Conservation (phyloP, 1,140 invertebrate genomes). For the Periplaneta americana region DNA sequence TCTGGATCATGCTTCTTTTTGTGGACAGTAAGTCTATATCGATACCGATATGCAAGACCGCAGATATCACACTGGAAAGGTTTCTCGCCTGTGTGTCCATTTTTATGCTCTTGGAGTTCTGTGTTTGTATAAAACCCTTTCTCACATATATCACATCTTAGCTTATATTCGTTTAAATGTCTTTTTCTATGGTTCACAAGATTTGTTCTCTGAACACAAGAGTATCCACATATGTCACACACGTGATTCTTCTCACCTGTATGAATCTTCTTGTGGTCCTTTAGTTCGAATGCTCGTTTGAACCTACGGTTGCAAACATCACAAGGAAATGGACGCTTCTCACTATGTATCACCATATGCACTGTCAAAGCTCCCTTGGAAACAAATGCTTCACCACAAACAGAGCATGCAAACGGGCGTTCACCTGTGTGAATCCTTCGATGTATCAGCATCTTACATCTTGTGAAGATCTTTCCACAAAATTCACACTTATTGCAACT, state of each 20-base stretch:
- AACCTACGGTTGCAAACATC: conserved; percentile 41
- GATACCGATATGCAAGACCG: conserved; percentile 42
- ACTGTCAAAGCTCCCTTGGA: conserved; percentile 36
- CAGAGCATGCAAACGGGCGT: conserved; percentile 50
- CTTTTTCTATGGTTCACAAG: conserved; percentile 2
- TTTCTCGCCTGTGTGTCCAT: conserved; percentile 55
- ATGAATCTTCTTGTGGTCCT: conserved; percentile 36
- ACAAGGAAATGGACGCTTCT: conserved; percentile 43
- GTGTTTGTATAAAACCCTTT: conserved; percentile 51
- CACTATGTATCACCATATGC: conserved; percentile 44
- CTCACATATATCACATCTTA: conserved; percentile 53
- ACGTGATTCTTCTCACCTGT: conserved; percentile 24
- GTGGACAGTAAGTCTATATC: conserved; percentile 37
- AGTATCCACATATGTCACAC: conserved; percentile 15
- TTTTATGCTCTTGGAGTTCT: conserved; percentile 41
- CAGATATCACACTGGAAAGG: conserved; percentile 72
- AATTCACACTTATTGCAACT: conserved; percentile 27
- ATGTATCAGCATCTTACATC: conserved; percentile 30
- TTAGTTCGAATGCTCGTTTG: conserved; percentile 39
- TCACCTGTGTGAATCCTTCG: conserved; percentile 62
- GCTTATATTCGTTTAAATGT: conserved; percentile 10
- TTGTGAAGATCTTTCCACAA: conserved; percentile 55
- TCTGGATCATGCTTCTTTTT: conserved; percentile 26
- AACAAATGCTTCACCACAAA: conserved; percentile 49
- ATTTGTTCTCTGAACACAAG: conserved; percentile 3